A percentile compares a stretch with the other conserved stretches of the same genome.
Conservation (phyloP, 2,888 invertebrate species). For the Malthinus flaveolus region DNA sequence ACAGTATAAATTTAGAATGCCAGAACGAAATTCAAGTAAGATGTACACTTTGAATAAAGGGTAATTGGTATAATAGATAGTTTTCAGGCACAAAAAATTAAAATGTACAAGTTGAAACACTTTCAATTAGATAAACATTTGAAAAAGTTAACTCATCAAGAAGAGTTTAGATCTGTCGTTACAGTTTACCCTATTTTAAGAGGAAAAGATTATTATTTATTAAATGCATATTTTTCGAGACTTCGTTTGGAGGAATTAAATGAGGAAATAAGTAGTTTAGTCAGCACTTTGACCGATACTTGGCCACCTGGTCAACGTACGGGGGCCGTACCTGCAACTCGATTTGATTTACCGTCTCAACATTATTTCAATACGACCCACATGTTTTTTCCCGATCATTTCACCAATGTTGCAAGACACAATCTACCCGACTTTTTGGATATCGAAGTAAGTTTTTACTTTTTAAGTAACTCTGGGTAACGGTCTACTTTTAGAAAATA, state of each 20-base stretch:
- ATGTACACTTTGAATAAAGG: background rate
- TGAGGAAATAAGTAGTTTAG: slow-evolving; percentile 40
- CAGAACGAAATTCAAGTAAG: slow-evolving; percentile 59
- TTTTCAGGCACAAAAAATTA: slow-evolving; percentile 48
- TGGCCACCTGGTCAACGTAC: slow-evolving; percentile 79
- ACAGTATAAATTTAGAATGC: slow-evolving; percentile 70
- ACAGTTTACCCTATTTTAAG: slow-evolving; percentile 68
- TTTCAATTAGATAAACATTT: slow-evolving; percentile 55
- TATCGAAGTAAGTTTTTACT: slow-evolving; percentile 58
- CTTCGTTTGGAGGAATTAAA: slow-evolving; percentile 41
- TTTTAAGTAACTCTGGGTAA: background rate
- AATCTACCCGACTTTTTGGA: slow-evolving; percentile 70
- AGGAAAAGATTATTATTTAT: background rate
- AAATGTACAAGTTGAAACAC: slow-evolving; percentile 53
- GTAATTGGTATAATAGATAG: background rate
- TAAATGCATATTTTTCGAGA: slow-evolving; percentile 34
- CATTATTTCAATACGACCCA: slow-evolving; percentile 84
- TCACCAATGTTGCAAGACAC: slow-evolving; percentile 68
- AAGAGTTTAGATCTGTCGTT: slow-evolving; percentile 61
- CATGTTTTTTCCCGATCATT: slow-evolving; percentile 80
- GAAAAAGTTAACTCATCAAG: slow-evolving; percentile 49
- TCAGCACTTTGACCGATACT: slow-evolving; percentile 44
- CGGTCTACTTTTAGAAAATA: slow-evolving; percentile 39
- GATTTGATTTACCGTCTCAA: slow-evolving; percentile 87
- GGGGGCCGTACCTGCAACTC: slow-evolving; percentile 67